Conservation (phyloP, 2,888 invertebrate genomes). For the Stenodera caucasica region DNA sequence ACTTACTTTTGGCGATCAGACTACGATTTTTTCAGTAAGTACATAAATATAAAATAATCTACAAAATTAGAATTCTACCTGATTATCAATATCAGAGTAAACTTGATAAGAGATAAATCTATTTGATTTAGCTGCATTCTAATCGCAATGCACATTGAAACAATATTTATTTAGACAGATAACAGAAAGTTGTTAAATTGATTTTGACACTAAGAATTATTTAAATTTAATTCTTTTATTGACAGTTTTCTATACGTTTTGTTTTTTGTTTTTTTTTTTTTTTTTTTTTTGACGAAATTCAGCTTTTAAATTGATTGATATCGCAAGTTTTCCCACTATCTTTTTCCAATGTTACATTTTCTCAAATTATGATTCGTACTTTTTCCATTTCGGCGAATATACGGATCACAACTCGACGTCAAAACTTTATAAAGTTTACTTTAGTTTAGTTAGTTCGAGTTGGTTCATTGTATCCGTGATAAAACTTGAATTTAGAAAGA, state of each 20-base stretch:
- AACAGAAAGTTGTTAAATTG: background rate
- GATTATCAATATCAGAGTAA: background rate
- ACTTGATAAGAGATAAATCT: background rate
- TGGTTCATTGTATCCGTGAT: slow-evolving; percentile 29
- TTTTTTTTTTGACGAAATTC: background rate
- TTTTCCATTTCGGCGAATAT: background rate
- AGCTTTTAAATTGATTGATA: background rate
- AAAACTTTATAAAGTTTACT: slow-evolving; percentile 29
- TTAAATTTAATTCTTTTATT: background rate
- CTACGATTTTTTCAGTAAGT: no score
- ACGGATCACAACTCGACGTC: slow-evolving; percentile 16
- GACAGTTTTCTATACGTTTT: background rate
- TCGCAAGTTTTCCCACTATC: background rate
- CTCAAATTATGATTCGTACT: slow-evolving; percentile 2
- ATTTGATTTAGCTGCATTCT: background rate
- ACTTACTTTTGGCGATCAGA: no score
- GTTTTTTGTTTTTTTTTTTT: background rate
- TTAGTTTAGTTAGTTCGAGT: slow-evolving; percentile 29
- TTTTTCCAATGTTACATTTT: background rate
- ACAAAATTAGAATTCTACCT: background rate
- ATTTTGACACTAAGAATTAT: background rate
- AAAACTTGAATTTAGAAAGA: slow-evolving; percentile 21
- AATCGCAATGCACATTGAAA: background rate
- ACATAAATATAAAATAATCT: no score
- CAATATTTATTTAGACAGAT: background rate